These are phyloP conservation scores for Luidia sarsii DNA, from an alignment of 53 echinoderm and acorn worm genomes.

Conservation along the genomic window DNA sequence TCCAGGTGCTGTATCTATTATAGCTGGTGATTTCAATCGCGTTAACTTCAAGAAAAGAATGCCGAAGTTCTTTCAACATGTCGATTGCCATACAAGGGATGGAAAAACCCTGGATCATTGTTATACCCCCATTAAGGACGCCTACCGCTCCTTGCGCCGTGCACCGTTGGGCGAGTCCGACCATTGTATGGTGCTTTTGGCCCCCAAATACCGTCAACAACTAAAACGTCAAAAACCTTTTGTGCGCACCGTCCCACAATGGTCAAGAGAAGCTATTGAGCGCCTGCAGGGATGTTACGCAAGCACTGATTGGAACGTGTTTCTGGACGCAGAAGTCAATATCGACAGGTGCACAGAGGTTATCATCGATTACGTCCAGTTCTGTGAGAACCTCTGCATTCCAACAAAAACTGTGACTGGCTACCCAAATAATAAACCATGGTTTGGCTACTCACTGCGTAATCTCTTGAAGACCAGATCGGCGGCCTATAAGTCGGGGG, in stretches of 20 bases:
- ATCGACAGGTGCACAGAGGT: background rate
- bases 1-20: slow-evolving; percentile 18
- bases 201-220: slow-evolving; percentile 33
- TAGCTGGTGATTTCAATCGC: slow-evolving; percentile 31
- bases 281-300: background rate
- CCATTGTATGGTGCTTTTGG: slow-evolving; percentile 33
- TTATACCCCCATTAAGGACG: slow-evolving; percentile 38
- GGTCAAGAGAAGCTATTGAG: slow-evolving; percentile 12
- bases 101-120: slow-evolving; percentile 43
- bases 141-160: slow-evolving; percentile 29
- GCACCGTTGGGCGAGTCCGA: slow-evolving; percentile 51
- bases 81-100: slow-evolving; percentile 4
- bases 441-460: too few species aligned
- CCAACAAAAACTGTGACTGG: too few species aligned
- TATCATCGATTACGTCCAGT: background rate
- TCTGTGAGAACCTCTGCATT: too few species aligned
- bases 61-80: slow-evolving; percentile 47
- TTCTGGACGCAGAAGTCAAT: background rate
- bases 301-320: background rate
- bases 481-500: background rate
- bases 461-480: background rate
- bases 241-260: slow-evolving; percentile 5
- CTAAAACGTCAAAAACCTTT: slow-evolving; percentile 10
- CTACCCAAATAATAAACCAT: too few species aligned
- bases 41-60: slow-evolving; percentile 21